Percentiles rank a stretch among this genome's conserved stretches.
Evolutionary conservation across 2,113 vertebrate species (phyloP).

Genomic region (Oreocharis arfaki): DNA sequence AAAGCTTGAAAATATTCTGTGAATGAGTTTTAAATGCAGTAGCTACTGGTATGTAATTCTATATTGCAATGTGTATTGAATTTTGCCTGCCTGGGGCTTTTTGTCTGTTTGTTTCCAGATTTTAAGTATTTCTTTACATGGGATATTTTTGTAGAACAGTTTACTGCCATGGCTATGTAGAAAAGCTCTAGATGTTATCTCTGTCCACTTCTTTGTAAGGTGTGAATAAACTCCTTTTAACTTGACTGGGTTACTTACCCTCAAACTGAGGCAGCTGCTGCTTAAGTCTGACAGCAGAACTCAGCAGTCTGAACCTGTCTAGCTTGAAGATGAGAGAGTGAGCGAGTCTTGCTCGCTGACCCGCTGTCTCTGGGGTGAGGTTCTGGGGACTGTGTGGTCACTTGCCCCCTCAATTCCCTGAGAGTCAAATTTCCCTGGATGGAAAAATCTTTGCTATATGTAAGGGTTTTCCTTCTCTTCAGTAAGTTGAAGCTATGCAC

Average conservation of each 20-base stretch:
- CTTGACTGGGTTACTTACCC: not conserved
- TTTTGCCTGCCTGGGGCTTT: not conserved
- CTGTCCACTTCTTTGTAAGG: not conserved
- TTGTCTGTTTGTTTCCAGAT: not conserved
- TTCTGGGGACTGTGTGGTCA: not conserved
- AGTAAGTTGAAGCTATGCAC: not conserved
- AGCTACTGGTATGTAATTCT: not conserved
- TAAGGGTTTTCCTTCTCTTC: not conserved
- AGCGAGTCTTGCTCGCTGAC: not conserved
- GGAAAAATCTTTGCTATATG: not conserved
- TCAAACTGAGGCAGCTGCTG: not conserved
- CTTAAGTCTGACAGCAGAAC: not conserved
- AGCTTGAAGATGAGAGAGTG: not conserved
- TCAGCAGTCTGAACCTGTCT: not conserved
- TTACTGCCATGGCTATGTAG: not conserved
- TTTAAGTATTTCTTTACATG: not conserved
- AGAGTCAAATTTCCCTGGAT: not conserved
- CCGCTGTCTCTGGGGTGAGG: not conserved
- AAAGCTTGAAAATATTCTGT: not conserved
- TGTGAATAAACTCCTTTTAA: not conserved
- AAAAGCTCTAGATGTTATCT: not conserved
- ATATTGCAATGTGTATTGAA: accelerated
- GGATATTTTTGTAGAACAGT: not conserved
- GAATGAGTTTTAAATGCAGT: not conserved
- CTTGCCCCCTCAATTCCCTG: not conserved